A percentile compares a stretch with the other conserved stretches of the same genome.
Evolutionary conservation across 2,113 vertebrate genomes (phyloP).

Genomic region (Orthonyx spaldingii): DNA sequence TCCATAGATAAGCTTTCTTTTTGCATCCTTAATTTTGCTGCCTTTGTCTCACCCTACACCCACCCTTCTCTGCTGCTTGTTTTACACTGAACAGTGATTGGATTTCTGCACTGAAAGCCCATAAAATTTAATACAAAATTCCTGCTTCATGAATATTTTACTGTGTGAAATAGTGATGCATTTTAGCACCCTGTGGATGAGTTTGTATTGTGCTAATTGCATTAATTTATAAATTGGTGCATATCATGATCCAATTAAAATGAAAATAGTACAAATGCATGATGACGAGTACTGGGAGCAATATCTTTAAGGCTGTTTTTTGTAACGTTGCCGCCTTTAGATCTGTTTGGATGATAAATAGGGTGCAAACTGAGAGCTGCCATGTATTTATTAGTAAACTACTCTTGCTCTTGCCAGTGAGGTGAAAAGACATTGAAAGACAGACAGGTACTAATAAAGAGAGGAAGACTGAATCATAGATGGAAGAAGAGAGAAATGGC

Average conservation of each 20-base stretch:
- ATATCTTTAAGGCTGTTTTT: not conserved
- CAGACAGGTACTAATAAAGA: not conserved
- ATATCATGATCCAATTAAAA: constrained; percentile 20
- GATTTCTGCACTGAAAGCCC: constrained; percentile 16
- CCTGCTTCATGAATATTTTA: constrained; percentile 20
- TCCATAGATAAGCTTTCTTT: not conserved
- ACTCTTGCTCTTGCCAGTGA: not conserved
- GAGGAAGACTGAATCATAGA: not conserved
- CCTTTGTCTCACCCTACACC: not conserved
- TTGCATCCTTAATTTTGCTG: not conserved
- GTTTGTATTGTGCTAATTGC: not conserved
- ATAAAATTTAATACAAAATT: constrained; percentile 27
- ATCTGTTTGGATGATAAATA: not conserved
- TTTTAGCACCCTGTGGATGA: not conserved
- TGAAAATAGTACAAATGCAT: not conserved
- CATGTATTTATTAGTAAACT: not conserved
- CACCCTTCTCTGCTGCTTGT: not conserved
- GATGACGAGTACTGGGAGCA: not conserved
- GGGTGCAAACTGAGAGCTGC: not conserved
- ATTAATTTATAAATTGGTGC: not conserved
- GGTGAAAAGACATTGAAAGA: not conserved
- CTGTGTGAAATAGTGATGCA: not conserved
- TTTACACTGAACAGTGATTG: constrained; percentile 44
- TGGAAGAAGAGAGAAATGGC: not conserved
- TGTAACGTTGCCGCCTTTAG: not conserved